These are phyloP conservation scores for Alaudala cheleensis DNA, from an alignment of 2,113 vertebrate species.

Conservation along the genomic window DNA sequence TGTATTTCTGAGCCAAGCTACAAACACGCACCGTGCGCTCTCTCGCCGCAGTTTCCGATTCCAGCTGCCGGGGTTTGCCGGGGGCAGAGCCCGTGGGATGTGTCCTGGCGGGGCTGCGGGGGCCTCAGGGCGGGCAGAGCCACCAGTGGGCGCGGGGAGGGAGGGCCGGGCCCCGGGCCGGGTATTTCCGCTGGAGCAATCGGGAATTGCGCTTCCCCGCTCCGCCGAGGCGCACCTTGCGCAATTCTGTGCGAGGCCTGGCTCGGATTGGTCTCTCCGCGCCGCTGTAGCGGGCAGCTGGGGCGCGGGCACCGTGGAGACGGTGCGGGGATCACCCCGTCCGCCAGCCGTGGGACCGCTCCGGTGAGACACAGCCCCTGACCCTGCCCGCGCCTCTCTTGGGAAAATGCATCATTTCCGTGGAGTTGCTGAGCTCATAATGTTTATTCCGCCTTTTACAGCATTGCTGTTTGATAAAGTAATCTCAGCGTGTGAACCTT, in stretches of 20 bases:
- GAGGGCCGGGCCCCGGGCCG: not conserved
- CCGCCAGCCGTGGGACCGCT: not conserved
- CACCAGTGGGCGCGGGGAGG: not conserved
- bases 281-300: not conserved
- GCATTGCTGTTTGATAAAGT: not conserved
- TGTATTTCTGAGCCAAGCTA: rapidly evolving
- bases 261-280: not conserved
- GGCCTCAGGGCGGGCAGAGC: not conserved
- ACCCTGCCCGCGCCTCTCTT: no score
- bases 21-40: rapidly evolving
- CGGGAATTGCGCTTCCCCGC: rapidly evolving
- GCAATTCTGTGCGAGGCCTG: rapidly evolving
- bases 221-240: rapidly evolving
- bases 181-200: rapidly evolving
- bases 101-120: not conserved
- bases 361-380: not conserved
- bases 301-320: not conserved
- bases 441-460: not conserved
- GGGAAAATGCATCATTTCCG: rapidly evolving
- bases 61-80: rapidly evolving
- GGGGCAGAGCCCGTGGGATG: rapidly evolving
- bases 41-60: not conserved
- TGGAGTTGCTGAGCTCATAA: rapidly evolving
- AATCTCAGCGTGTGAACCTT: rapidly evolving
- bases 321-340: not conserved